Evolutionary conservation across 2,113 vertebrate genomes (phyloP).

Genomic region (Malaclemys terrapin): DNA sequence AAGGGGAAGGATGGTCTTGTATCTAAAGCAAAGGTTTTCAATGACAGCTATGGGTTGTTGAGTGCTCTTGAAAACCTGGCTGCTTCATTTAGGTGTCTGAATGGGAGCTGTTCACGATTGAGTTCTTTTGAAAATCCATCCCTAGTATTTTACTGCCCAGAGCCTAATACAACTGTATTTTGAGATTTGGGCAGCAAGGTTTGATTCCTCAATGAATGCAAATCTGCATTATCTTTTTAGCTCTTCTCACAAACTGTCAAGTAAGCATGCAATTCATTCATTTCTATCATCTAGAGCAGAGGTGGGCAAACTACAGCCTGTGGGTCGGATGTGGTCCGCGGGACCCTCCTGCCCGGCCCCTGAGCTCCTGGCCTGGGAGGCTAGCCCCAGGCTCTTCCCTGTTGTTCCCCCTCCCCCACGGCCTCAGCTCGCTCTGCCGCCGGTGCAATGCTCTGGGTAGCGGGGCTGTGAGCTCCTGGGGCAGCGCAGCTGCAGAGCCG

Average conservation of each 20-base stretch:
- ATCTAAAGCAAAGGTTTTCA: neutral
- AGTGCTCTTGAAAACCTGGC: neutral
- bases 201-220: neutral
- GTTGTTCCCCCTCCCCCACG: no score
- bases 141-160: neutral
- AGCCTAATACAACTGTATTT: neutral
- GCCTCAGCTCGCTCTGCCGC: no score
- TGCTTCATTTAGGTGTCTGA: neutral
- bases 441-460: no score
- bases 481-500: no score
- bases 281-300: neutral
- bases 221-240: neutral
- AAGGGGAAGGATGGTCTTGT: neutral
- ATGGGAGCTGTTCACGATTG: neutral
- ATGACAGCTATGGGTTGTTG: neutral
- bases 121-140: neutral
- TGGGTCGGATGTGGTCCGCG: no score
- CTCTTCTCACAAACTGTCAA: neutral
- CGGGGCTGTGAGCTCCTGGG: no score
- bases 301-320: neutral
- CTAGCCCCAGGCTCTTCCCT: no score
- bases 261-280: neutral
- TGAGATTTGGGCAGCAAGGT: neutral
- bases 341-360: no score
- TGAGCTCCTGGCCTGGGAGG: no score